These are phyloP conservation scores for Arctocebus calabarensis DNA, from an alignment of 2,797 vertebrate genomes.

Conservation along the genomic window DNA sequence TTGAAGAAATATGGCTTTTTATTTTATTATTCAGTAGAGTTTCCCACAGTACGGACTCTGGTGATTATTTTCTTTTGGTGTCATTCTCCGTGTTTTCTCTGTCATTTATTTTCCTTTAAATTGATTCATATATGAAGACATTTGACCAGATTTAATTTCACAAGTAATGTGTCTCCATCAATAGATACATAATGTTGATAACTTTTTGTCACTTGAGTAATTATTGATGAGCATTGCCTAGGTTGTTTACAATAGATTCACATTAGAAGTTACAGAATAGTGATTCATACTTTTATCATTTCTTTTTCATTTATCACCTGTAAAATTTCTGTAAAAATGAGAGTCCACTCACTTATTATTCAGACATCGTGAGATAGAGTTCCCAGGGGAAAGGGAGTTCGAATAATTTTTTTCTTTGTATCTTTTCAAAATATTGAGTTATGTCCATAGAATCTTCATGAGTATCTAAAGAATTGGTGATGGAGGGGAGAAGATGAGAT, in stretches of 20 bases:
- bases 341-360: neutral
- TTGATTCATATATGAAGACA: neutral
- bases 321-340: neutral
- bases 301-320: neutral
- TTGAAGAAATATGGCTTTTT: neutral
- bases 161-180: neutral
- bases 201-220: neutral
- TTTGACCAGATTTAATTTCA: neutral
- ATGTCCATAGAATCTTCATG: neutral
- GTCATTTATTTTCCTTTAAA: neutral
- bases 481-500: neutral
- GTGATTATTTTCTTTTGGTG: neutral
- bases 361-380: neutral
- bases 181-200: neutral
- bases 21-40: neutral
- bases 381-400: neutral
- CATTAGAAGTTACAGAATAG: neutral
- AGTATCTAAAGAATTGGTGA: neutral
- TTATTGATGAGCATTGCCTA: neutral
- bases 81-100: neutral
- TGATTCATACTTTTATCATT: neutral
- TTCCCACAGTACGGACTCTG: neutral
- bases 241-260: neutral
- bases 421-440: slow-evolving; percentile 15
- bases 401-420: neutral